Base-by-base conservation (phyloP, 2,888 invertebrate species). In the Tinea trinotella region DNA sequence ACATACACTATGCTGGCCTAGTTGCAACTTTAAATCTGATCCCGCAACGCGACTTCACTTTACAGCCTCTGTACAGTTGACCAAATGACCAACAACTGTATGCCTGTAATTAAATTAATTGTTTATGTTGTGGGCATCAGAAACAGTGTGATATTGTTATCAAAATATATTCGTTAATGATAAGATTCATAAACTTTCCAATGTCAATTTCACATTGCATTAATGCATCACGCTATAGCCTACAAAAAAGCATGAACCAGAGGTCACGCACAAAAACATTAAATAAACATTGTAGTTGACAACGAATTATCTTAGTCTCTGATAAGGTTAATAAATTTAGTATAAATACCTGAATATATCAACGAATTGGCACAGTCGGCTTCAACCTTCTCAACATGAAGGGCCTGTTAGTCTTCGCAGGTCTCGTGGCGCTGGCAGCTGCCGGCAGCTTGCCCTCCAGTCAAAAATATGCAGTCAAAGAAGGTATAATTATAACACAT, bases 391-490 rank as follows among this genome's bases (percentile, higher is more conserved):
- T 56, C 53, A 66, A 57, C 50, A 66, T 64, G 68, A 68, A 61
- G 64, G 62, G 64, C 59, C 59, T 67, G 56, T 56, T 67, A 54
- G 58, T 66, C 52, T 58, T 70, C 19, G 62, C 66, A 40, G 58
- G 61, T 40, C 57, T 64, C 35, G 58, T 64, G 56, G 66, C 62
- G 50, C 56, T 67, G 53, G 66, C 61, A 40, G 59, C 60, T 10
- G 67, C 65, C 56, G 59, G 57, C 36, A 60, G 52, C 68, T 64
- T 53, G 50, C 64, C 64, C 44, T 64, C 63, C 44, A 64, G 62
- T 64, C 64, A 59, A 61, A 60, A 64, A 15, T 12, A 50, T 50
- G 22, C 22, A 13, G 18, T 13, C 13, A 50, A 18, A 24, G 24
- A 50, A 24, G 50, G 50, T 50, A 50, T n/a, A n/a, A 2, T 24